Conservation (phyloP, 2,888 invertebrate species). For the Anaspis maculata region DNA sequence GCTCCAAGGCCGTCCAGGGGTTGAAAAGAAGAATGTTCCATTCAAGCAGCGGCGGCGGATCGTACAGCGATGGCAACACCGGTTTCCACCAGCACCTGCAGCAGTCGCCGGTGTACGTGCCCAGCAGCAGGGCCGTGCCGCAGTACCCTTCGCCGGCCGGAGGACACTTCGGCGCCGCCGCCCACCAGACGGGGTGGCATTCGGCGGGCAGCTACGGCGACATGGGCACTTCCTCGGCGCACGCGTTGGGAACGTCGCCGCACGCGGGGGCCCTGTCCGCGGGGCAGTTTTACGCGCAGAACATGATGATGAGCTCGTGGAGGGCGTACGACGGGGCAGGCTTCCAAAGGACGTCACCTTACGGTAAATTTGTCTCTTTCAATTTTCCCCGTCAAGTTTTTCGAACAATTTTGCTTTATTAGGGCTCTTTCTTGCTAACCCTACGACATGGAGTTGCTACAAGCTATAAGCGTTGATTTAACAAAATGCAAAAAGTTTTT, state of each 20-base stretch:
- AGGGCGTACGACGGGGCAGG: conserved; percentile 65
- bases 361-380: conserved; percentile 48
- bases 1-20: background rate
- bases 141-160: conserved; percentile 43
- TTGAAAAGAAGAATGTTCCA: conserved; percentile 33
- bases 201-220: conserved; percentile 35
- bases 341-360: conserved; percentile 75
- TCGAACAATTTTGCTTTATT: too few species aligned
- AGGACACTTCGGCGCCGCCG: conserved; percentile 31
- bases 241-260: conserved; percentile 40
- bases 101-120: conserved; percentile 60
- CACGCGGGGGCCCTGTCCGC: conserved; percentile 46
- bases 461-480: too few species aligned
- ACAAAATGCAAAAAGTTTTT: too few species aligned
- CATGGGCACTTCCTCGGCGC: conserved; percentile 39
- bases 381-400: background rate
- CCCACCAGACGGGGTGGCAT: conserved; percentile 30
- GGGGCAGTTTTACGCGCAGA: conserved; percentile 70
- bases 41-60: conserved; percentile 32
- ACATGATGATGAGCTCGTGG: conserved; percentile 69
- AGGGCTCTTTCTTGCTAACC: too few species aligned
- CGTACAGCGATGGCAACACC: conserved; percentile 35
- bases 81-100: conserved; percentile 42
- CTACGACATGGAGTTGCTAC: too few species aligned
- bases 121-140: conserved; percentile 50